Base-by-base conservation (phyloP, 1,140 invertebrate genomes). In the Colletes latitarsis region DNA sequence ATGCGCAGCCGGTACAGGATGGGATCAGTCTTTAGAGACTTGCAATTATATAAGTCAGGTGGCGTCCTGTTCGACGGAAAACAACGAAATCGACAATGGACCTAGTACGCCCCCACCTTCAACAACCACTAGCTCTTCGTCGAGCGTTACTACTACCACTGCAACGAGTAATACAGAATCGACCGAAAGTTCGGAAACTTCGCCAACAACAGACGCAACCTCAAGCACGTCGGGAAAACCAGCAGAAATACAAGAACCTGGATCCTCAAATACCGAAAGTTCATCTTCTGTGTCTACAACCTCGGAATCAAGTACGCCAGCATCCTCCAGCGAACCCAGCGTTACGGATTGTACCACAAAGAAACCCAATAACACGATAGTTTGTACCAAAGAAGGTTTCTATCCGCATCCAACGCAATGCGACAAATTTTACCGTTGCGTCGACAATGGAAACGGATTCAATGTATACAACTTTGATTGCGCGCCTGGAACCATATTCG, bases 371-470 rank as follows among this genome's bases (percentile, higher is more conserved):
- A 89, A 87, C 19, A 85, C 82, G 67, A 90, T 92, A 70, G 84
- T 91, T 12, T 95, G 95, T 86, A 87, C 91, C 12, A 77, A 93
- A 70, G 94, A 94, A 85, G 96, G 96, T 46, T 97, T 95, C 85
- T 96, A 95, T 88, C 94, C 95, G 8, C 91, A 96, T 92, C 94
- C 94, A 43, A 91, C 93, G n/a, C 92, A 95, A 58, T 97, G 96
- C 88, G 94, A 94, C 66, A 96, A 96, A 86, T 96, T 96, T 86
- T 96, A 96, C 85, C 94, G 96, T 71, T 97, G 96, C 88, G 96
- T 97, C 1, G 92, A 95, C 77, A 94, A 95, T 83, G 95, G 95
- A 43, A 94, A 96, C 77, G 94, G 94, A 43, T 95, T 94, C 83
- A 94, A 94, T 55, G 91, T 95, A 6, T 94, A 93, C 78, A 86